These are phyloP conservation scores for Chanos chanos DNA, from an alignment of 2,797 vertebrate genomes.

Conservation along the genomic window DNA sequence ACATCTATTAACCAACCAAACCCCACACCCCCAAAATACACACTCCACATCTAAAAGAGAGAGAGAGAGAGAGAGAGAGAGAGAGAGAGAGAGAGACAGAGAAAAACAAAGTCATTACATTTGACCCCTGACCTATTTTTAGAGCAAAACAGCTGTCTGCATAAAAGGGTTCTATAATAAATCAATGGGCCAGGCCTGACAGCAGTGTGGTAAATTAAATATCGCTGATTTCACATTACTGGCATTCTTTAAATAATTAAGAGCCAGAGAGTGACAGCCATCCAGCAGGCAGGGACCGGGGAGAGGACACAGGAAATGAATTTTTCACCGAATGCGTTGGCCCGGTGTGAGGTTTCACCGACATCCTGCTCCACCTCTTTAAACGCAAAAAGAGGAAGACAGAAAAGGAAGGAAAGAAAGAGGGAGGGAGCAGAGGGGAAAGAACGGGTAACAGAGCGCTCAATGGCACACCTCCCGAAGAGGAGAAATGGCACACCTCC, in stretches of 20 bases:
- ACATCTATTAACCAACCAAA: too few relatives aligned
- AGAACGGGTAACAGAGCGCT: neutral
- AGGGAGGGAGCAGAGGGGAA: neutral
- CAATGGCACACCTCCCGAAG: too few relatives aligned
- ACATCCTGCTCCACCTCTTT: slow-evolving; percentile 22
- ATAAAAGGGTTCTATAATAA: slow-evolving; percentile 66
- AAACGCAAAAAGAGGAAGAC: neutral
- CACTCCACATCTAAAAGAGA: too few relatives aligned
- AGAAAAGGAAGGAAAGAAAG: neutral
- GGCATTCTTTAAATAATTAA: slow-evolving; percentile 72
- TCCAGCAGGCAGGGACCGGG: slow-evolving; percentile 30
- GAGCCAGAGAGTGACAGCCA: slow-evolving; percentile 48
- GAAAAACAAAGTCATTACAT: slow-evolving; percentile 47
- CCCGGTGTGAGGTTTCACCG: slow-evolving; percentile 59
- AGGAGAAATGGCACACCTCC: too few relatives aligned
- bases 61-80: neutral
- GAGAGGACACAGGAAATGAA: slow-evolving; percentile 60
- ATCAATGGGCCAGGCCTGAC: slow-evolving; percentile 60
- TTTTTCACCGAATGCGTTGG: slow-evolving; percentile 55
- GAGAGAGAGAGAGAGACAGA: neutral
- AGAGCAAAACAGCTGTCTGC: slow-evolving; percentile 73
- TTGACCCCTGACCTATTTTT: slow-evolving; percentile 69
- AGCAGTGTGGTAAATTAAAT: slow-evolving; percentile 68
- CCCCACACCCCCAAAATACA: too few relatives aligned
- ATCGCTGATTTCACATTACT: slow-evolving; percentile 66